Base-by-base conservation (phyloP, 2,113 vertebrate species). In the Stegastes partitus region DNA sequence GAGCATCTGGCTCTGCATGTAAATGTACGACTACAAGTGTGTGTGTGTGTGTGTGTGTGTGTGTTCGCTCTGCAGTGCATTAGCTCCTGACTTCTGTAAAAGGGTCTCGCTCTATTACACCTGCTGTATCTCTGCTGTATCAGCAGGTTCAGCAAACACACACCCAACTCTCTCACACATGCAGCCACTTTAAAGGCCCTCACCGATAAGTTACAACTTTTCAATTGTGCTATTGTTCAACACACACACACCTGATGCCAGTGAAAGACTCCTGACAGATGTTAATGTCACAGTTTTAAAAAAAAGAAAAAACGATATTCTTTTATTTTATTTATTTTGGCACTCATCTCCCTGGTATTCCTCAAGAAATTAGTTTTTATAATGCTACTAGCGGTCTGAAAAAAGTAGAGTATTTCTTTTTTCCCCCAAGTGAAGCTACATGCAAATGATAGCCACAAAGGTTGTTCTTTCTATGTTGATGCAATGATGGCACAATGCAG, bases 101-200 rank as follows among this genome's bases (percentile, higher is more conserved):
- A 64, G 39, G 56, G 31, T 69, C 67, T 62, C 19, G 7, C 25
- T 74, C 61, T 80, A 55, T 65, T 82, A 79, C 71, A 79, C 78
- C 53, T 54, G 64, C 31, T 34, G 22, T 74, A 39, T 70, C 66
- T 10, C 22, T 84, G 84, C 87, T 82, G 75, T 22, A 80, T 84
- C 87, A 89, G 87, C 87, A 84, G 56, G 16, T 66, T 80, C 39
- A 62, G 49, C 39, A 42, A 11, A 42, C 39, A 42, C 19, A 61
- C 50, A 25, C 58, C 54, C 65, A 79, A 3, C 44, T 8, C 18
- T 8, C 58, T 37, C 50, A 45, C 61, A 50, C 61, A 44, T 45
- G 37, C 59, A 55, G 23, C 16, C 66, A 55, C 18, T 8, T 39
- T 63, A 1, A 63, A 23, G 25, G 54, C 22, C 47, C 0, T 62